Percentiles rank a stretch among this genome's conserved stretches.
Conservation (phyloP, 2,113 vertebrate species). For the Xenopus laevis region DNA sequence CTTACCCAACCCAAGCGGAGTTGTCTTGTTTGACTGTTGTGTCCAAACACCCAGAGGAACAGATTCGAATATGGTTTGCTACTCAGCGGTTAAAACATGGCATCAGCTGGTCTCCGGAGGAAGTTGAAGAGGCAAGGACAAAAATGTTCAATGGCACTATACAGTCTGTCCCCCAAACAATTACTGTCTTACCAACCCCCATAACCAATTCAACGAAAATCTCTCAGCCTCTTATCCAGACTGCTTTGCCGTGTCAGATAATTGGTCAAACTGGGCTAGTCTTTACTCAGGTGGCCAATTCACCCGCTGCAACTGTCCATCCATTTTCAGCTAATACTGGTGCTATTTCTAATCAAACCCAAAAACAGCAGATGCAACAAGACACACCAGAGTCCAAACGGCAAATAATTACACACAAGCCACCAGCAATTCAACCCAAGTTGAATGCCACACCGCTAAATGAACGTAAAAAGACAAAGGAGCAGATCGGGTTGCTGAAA, state of each 20-base stretch:
- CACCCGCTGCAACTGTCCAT: slow-evolving; percentile 76
- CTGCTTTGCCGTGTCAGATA: slow-evolving; percentile 85
- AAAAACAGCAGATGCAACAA: slow-evolving; percentile 74
- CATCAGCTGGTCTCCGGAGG: slow-evolving; percentile 98
- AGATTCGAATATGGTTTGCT: slow-evolving; percentile 97
- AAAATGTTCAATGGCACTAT: slow-evolving; percentile 99
- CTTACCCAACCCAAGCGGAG: slow-evolving; percentile 94
- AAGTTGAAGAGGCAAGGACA: slow-evolving; percentile 97
- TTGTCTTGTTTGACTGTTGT: slow-evolving; percentile 94
- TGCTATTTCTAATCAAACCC: slow-evolving; percentile 71
- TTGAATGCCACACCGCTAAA: slow-evolving; percentile 53
- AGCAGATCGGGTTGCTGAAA: slow-evolving; percentile 87
- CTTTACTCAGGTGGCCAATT: slow-evolving; percentile 85
- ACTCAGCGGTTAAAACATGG: slow-evolving; percentile 94
- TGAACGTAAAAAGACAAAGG: slow-evolving; percentile 88
- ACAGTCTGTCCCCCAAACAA: slow-evolving; percentile 82
- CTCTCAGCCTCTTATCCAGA: slow-evolving; percentile 81
- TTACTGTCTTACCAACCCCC: slow-evolving; percentile 82
- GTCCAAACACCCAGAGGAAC: slow-evolving; percentile 93
- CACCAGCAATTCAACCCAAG: slow-evolving; percentile 53
- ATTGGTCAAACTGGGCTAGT: slow-evolving; percentile 89
- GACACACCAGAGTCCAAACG: slow-evolving; percentile 77
- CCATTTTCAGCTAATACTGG: slow-evolving; percentile 80
- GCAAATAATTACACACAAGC: slow-evolving; percentile 75
- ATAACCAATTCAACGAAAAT: slow-evolving; percentile 70